A percentile compares a stretch with the other conserved stretches of the same genome.
Evolutionary conservation across 2,797 vertebrate genomes (phyloP).

Genomic region (Hipposideros larvatus): DNA sequence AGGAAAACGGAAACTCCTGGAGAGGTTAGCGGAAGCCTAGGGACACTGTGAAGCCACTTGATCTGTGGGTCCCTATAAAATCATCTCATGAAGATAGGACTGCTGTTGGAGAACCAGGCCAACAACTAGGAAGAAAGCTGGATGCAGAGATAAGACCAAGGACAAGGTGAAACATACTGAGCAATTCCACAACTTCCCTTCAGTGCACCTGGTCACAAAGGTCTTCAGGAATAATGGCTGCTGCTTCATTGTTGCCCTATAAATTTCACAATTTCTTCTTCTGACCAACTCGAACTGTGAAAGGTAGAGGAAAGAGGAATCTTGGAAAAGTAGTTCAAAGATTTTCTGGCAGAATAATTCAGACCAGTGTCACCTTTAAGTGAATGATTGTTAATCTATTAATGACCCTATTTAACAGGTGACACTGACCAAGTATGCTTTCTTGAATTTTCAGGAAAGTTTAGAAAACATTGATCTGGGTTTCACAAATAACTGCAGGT

Average conservation of each 20-base stretch:
- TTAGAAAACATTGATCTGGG: neutral
- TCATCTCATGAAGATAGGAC: too few relatives aligned
- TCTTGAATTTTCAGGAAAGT: neutral
- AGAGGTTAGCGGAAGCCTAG: too few relatives aligned
- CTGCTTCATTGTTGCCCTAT: neutral
- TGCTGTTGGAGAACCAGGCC: neutral
- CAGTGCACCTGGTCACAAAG: neutral
- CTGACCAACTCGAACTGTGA: neutral
- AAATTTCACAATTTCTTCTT: neutral
- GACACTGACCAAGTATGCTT: neutral
- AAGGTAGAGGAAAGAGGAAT: neutral
- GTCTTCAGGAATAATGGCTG: neutral
- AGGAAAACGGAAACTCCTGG: neutral
- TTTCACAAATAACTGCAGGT: neutral
- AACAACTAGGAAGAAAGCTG: too few relatives aligned
- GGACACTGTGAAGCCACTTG: accelerated
- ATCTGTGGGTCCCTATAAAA: neutral
- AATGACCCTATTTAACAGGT: neutral
- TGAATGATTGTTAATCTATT: neutral
- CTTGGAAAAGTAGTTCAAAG: neutral
- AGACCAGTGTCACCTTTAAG: neutral
- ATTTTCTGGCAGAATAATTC: neutral
- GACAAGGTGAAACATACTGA: neutral
- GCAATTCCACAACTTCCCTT: neutral
- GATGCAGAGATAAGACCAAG: neutral